phyloP scores from a whole-genome alignment of 2,888 invertebrate species.

The Protula sp. region DNA sequence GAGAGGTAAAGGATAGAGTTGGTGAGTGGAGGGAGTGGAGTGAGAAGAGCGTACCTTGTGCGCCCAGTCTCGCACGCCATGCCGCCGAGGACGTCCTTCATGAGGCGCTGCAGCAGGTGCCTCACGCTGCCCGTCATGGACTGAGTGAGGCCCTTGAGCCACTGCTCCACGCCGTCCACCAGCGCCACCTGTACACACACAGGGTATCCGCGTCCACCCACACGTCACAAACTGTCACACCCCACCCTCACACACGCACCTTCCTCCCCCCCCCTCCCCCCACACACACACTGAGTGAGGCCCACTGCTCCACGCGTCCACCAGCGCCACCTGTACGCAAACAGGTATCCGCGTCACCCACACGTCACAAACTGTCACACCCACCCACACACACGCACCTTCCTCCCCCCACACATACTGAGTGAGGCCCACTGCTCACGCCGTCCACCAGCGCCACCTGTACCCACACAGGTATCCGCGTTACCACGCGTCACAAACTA shows the following conservation, averaged over 20 bases:
- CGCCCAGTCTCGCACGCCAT: conserved; percentile 48
- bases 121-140: conserved; percentile 41
- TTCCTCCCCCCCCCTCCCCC: too few species aligned
- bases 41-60: conserved; percentile 45
- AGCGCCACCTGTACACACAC: conserved; percentile 36
- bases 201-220: background rate
- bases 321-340: conserved; percentile 35
- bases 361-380: too few species aligned
- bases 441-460: conserved; percentile 45
- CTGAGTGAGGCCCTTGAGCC: conserved; percentile 43
- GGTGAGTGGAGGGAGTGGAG: too few species aligned
- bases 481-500: background rate
- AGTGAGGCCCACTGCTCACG: conserved; percentile 48
- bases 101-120: conserved; percentile 36
- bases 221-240: too few species aligned
- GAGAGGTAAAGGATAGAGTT: too few species aligned
- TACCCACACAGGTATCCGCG: background rate
- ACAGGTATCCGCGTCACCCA: background rate
- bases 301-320: conserved; percentile 49
- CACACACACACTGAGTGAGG: conserved; percentile 38
- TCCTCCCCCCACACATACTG: conserved; percentile 40
- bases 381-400: too few species aligned
- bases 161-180: conserved; percentile 47
- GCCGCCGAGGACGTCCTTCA: conserved; percentile 43
- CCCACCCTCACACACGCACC: too few species aligned